These are phyloP conservation scores for Microvelia longipes DNA, from an alignment of 1,140 invertebrate species.

Conservation along the genomic window DNA sequence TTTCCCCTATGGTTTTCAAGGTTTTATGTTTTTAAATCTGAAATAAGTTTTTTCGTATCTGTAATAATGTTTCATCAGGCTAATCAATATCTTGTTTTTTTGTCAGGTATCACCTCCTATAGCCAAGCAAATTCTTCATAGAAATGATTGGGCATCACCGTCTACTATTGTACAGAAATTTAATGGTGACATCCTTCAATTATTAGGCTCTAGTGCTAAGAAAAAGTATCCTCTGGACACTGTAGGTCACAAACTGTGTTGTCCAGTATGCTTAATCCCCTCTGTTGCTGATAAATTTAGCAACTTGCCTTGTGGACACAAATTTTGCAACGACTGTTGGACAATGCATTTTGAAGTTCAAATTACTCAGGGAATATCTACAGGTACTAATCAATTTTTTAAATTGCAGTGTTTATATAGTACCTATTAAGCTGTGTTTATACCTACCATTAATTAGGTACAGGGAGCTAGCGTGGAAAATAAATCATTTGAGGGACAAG, in stretches of 20 bases:
- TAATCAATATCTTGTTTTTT: too few relatives aligned
- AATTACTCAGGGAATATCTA: slow-evolving; percentile 70
- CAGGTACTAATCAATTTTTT: slow-evolving; percentile 32
- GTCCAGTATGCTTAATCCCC: slow-evolving; percentile 40
- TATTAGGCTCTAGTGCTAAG: slow-evolving; percentile 27
- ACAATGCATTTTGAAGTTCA: slow-evolving; percentile 88
- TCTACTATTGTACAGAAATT: slow-evolving; percentile 8
- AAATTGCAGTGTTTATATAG: slow-evolving; percentile 5
- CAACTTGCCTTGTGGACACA: slow-evolving; percentile 73
- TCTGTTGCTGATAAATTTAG: slow-evolving; percentile 48
- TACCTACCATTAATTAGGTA: too few relatives aligned
- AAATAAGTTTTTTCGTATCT: too few relatives aligned
- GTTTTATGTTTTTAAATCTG: too few relatives aligned
- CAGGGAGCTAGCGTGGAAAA: too few relatives aligned
- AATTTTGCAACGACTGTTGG: slow-evolving; percentile 92
- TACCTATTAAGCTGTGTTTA: too few relatives aligned
- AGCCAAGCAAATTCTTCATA: slow-evolving; percentile 79
- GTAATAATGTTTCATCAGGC: too few relatives aligned
- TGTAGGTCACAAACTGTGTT: slow-evolving; percentile 30
- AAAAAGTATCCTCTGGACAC: slow-evolving; percentile 14
- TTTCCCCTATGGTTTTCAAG: too few relatives aligned
- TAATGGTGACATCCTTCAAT: slow-evolving; percentile 25
- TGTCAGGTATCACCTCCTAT: slow-evolving; percentile 69
- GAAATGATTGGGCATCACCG: slow-evolving; percentile 65
- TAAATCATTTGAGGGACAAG: too few relatives aligned